A percentile compares a stretch with the other conserved stretches of the same genome.
These are phyloP conservation scores for Cynopterus sphinx DNA, from an alignment of 2,797 vertebrate species.

Conservation along the genomic window DNA sequence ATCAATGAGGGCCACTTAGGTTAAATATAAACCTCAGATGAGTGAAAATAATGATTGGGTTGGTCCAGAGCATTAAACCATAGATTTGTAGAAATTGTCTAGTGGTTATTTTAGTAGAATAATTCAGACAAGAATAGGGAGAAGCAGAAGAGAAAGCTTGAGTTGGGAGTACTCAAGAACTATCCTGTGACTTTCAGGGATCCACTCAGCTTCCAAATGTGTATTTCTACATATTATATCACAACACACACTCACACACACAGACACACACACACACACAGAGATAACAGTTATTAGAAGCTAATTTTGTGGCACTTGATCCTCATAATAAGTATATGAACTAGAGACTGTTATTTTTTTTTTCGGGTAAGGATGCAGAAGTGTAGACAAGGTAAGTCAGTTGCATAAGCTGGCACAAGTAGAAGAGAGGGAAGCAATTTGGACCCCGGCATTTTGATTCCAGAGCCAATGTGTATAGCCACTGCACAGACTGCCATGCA, in stretches of 20 bases:
- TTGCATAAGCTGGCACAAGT: background rate
- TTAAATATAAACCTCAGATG: background rate
- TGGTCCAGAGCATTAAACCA: background rate
- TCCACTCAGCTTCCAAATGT: background rate
- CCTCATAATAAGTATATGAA: background rate
- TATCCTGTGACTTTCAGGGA: background rate
- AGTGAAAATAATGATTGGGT: background rate
- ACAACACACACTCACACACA: background rate
- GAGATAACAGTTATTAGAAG: background rate
- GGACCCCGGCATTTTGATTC: background rate
- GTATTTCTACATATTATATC: background rate
- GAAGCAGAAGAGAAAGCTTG: background rate
- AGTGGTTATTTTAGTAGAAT: background rate
- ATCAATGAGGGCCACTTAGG: background rate
- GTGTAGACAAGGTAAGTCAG: background rate
- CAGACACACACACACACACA: too few relatives aligned
- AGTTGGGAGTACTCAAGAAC: background rate
- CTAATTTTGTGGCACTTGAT: background rate
- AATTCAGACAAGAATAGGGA: background rate
- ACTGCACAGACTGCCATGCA: fast-evolving
- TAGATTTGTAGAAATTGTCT: background rate
- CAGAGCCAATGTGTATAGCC: background rate
- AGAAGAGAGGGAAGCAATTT: background rate
- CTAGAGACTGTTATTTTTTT: fast-evolving
- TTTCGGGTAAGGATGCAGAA: background rate